Percentiles rank a stretch among this genome's conserved stretches.
Evolutionary conservation across 2,797 vertebrate genomes (phyloP).

Genomic region (Tragopan temminckii): DNA sequence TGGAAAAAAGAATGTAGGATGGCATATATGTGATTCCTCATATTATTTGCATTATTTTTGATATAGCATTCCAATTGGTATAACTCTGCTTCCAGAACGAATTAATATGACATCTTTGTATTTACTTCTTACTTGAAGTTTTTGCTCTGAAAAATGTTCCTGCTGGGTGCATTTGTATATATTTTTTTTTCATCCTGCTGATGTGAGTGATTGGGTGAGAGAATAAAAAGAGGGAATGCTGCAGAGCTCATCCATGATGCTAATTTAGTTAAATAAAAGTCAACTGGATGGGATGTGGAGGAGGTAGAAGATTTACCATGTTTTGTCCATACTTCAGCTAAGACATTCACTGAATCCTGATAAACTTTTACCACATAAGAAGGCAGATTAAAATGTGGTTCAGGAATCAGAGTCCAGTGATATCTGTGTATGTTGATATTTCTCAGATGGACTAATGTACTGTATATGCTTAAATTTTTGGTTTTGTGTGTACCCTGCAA

Average conservation of each 20-base stretch:
- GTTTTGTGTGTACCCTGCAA: not conserved
- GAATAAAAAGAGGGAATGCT: not conserved
- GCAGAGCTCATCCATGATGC: not conserved
- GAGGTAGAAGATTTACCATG: not conserved
- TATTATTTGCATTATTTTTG: not conserved
- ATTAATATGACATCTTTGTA: not conserved
- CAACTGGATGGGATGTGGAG: not conserved
- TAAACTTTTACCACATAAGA: not conserved
- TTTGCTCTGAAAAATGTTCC: not conserved
- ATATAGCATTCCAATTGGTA: not conserved
- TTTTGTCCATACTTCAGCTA: not conserved
- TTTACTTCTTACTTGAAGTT: slow-evolving; percentile 3
- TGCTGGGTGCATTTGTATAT: not conserved
- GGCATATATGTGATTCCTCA: not conserved
- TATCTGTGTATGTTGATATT: not conserved
- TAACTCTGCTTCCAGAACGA: not conserved
- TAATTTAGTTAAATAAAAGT: slow-evolving; percentile 3
- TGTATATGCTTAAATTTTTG: not conserved
- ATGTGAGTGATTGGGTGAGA: not conserved
- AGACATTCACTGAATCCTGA: not conserved
- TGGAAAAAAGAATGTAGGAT: not conserved
- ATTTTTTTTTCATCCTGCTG: slow-evolving; percentile 6
- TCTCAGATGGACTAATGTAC: not conserved
- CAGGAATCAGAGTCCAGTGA: not conserved
- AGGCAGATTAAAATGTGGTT: not conserved